These are phyloP conservation scores for Apocheima hispidaria DNA, from an alignment of 2,888 invertebrate genomes.

Conservation along the genomic window DNA sequence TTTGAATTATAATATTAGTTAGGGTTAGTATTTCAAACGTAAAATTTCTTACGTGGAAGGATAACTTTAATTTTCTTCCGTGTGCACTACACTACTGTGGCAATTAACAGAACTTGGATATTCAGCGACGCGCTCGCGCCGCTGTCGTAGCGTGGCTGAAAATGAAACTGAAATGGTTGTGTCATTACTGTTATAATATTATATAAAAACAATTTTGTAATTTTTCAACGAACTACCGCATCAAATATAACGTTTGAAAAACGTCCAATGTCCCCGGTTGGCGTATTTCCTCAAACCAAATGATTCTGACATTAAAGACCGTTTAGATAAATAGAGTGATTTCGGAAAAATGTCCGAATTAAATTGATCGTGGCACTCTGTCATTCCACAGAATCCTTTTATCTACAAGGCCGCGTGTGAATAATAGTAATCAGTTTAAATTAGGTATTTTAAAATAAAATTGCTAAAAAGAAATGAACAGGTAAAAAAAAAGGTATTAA, in stretches of 20 bases:
- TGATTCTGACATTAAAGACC: conserved; percentile 40
- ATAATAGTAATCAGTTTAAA: conserved; percentile 11
- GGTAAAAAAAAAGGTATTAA: not conserved
- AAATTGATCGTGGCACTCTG: conserved; percentile 44
- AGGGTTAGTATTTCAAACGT: too few relatives aligned
- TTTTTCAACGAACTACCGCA: conserved; percentile 7
- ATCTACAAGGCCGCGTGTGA: conserved; percentile 15
- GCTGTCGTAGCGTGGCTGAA: too few relatives aligned
- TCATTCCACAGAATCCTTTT: conserved; percentile 36
- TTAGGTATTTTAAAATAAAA: not conserved
- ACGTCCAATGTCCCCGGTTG: conserved; percentile 39
- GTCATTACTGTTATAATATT: not conserved
- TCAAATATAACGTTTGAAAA: conserved; percentile 11
- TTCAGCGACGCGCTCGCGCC: too few relatives aligned
- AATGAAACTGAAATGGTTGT: not conserved
- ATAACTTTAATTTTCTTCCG: too few relatives aligned
- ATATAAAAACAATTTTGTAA: conserved; percentile 14
- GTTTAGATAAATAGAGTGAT: conserved; percentile 48
- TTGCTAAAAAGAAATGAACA: not conserved
- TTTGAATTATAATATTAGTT: too few relatives aligned
- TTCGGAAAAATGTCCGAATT: conserved; percentile 43
- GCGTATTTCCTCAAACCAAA: conserved; percentile 47
- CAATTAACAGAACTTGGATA: too few relatives aligned
- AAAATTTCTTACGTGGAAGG: too few relatives aligned
- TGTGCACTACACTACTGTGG: too few relatives aligned